Conservation (phyloP, 2,888 invertebrate species). For the Portevinia maculata region DNA sequence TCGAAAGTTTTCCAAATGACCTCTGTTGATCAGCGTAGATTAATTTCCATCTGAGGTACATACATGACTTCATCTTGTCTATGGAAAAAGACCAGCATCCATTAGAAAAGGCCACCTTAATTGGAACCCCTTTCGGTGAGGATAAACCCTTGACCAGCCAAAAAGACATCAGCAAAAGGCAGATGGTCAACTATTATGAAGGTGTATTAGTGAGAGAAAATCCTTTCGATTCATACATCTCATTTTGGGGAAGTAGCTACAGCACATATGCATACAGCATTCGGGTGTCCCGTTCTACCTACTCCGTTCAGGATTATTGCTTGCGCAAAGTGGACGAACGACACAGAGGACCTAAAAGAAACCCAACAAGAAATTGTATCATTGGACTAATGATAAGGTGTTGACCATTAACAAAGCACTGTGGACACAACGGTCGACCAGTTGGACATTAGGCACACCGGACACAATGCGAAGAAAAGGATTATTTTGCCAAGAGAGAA, state of each 20-base stretch:
- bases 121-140: conserved; percentile 52
- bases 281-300: neutral
- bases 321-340: conserved; percentile 63
- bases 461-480: conserved; percentile 68
- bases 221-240: conserved; percentile 34
- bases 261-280: conserved; percentile 8
- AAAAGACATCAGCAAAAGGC: conserved; percentile 49
- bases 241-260: conserved; percentile 32
- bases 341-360: neutral
- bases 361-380: neutral
- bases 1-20: conserved; percentile 13
- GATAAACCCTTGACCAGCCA: conserved; percentile 36
- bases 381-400: conserved; percentile 67
- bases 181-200: conserved; percentile 60
- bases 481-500: conserved; percentile 71
- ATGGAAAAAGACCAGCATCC: conserved; percentile 39
- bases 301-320: conserved; percentile 64
- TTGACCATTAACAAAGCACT: conserved; percentile 68
- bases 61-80: conserved; percentile 23
- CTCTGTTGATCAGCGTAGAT: conserved; percentile 36
- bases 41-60: conserved; percentile 37
- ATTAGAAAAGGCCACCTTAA: conserved; percentile 61
- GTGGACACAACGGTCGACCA: conserved; percentile 48
- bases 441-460: conserved; percentile 64
- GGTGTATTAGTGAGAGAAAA: conserved; percentile 18